Percentiles rank a stretch among this genome's conserved stretches.
These are phyloP conservation scores for Sebastes hopkinsi DNA, from an alignment of 2,797 vertebrate genomes.

Conservation along the genomic window DNA sequence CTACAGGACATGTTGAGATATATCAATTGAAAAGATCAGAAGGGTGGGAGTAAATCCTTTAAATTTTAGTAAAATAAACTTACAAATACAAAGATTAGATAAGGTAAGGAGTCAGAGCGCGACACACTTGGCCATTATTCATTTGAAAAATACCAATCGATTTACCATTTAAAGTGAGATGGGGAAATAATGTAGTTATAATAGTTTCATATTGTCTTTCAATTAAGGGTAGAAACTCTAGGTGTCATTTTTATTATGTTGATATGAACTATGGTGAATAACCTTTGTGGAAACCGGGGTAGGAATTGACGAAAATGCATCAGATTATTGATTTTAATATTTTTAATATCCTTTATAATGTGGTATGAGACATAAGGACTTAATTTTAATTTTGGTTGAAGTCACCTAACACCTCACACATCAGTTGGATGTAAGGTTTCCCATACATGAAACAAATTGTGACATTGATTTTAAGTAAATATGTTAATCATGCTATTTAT, in stretches of 20 bases:
- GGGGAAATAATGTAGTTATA: no score
- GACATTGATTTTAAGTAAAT: not conserved
- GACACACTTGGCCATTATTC: not conserved
- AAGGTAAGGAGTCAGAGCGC: not conserved
- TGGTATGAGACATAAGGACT: not conserved
- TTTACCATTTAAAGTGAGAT: not conserved
- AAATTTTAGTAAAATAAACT: not conserved
- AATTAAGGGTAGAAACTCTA: not conserved
- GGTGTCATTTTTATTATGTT: not conserved
- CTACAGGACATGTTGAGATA: rapidly evolving
- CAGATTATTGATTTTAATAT: not conserved
- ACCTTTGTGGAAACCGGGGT: not conserved
- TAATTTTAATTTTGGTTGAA: rapidly evolving
- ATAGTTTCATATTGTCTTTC: rapidly evolving
- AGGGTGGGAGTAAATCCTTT: not conserved
- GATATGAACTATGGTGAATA: not conserved
- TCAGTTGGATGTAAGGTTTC: not conserved
- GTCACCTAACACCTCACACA: not conserved
- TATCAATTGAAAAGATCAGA: not conserved
- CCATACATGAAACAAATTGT: not conserved
- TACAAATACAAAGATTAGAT: not conserved
- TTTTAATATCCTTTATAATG: not conserved
- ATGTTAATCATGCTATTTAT: not conserved
- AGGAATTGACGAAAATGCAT: not conserved
- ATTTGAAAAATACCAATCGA: not conserved